These are phyloP conservation scores for Cepaea hortensis DNA, from an alignment of 2,888 invertebrate genomes.

Conservation along the genomic window DNA sequence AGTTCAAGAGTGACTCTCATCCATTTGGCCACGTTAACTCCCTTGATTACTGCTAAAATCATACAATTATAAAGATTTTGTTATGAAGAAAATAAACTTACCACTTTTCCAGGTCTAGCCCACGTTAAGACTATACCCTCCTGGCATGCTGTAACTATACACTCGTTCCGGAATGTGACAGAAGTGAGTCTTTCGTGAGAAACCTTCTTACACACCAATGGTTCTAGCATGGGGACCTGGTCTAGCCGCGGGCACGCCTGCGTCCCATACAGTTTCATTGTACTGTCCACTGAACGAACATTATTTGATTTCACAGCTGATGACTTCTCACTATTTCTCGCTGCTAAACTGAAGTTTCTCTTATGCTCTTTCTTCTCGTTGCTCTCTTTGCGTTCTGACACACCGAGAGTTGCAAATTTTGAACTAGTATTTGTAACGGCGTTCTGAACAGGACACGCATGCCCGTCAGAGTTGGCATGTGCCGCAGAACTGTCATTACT, in stretches of 20 bases:
- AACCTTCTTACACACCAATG: constrained; percentile 96
- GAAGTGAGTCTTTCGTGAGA: constrained; percentile 97
- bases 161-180: constrained; percentile 94
- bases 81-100: constrained; percentile 5
- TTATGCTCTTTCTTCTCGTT: constrained; percentile 81
- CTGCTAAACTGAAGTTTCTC: constrained; percentile 83
- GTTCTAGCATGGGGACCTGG: constrained; percentile 98
- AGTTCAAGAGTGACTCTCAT: too few relatives aligned
- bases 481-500: constrained; percentile 52
- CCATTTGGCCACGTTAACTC: too few relatives aligned
- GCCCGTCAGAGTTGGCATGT: constrained; percentile 57
- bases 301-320: constrained; percentile 67
- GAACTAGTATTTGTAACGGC: constrained; percentile 67
- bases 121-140: constrained; percentile 99
- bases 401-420: constrained; percentile 74
- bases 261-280: constrained; percentile 84
- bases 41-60: too few relatives aligned
- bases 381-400: constrained; percentile 73
- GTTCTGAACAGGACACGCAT: constrained; percentile 62
- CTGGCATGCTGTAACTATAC: constrained; percentile 96
- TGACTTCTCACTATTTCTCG: constrained; percentile 77
- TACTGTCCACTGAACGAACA: constrained; percentile 71
- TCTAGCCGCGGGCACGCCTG: constrained; percentile 92
- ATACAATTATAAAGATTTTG: too few relatives aligned
- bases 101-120: constrained; percentile 86